Percentiles rank a stretch among this genome's conserved stretches.
Evolutionary conservation across 2,113 vertebrate species (phyloP).

Genomic region (Pachycephala philippinensis): DNA sequence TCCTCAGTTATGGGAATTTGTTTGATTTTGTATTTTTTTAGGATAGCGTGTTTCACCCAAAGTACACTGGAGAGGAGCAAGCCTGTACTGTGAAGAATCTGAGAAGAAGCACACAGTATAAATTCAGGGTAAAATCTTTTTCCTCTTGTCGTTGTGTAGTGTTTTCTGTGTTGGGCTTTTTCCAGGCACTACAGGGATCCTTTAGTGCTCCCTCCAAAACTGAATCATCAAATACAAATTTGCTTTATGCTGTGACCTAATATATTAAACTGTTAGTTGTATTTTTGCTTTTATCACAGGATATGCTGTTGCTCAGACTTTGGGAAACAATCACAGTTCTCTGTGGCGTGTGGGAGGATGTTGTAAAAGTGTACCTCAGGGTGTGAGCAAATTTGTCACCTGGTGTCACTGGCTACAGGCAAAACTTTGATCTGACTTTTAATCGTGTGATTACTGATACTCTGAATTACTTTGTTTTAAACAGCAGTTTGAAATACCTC

Average conservation of each 20-base stretch:
- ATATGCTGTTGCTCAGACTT: not conserved
- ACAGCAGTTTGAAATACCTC: not conserved
- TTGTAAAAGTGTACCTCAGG: not conserved
- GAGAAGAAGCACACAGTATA: conserved; percentile 97
- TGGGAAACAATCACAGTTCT: not conserved
- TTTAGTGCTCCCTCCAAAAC: not conserved
- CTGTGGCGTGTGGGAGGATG: not conserved
- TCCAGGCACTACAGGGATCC: not conserved
- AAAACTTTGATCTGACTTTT: not conserved
- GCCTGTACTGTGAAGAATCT: conserved; percentile 96
- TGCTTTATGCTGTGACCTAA: not conserved
- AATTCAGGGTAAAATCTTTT: conserved; percentile 88
- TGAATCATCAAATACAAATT: not conserved
- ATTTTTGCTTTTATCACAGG: not conserved
- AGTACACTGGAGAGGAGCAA: conserved; percentile 97
- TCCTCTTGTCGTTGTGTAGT: not conserved
- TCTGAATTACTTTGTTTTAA: not conserved
- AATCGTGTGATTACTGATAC: not conserved
- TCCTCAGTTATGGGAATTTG: not conserved
- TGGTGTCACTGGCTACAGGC: not conserved
- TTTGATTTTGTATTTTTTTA: conserved; percentile 59
- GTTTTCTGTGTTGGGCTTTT: not conserved
- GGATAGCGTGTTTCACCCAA: conserved; percentile 92
- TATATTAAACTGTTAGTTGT: not conserved
- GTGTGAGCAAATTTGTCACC: not conserved